Percentiles rank a stretch among this genome's conserved stretches.
These are phyloP conservation scores for Sipha flava DNA, from an alignment of 1,140 invertebrate genomes.

Conservation along the genomic window DNA sequence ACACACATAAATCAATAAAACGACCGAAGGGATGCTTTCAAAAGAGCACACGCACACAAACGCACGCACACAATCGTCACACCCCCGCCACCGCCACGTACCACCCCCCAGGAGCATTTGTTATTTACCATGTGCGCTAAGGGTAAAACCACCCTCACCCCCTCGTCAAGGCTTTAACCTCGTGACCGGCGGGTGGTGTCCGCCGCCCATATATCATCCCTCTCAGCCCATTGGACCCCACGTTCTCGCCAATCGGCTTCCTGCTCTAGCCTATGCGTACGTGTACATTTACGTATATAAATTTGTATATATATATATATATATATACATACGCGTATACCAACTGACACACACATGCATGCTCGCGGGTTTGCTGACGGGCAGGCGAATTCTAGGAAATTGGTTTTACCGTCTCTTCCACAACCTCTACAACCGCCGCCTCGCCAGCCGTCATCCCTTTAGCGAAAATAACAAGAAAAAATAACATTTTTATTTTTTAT, in stretches of 20 bases:
- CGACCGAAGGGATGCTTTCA: slow-evolving; percentile 15
- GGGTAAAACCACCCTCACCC: slow-evolving; percentile 9
- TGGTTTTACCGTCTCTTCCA: background rate
- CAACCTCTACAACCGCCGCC: background rate
- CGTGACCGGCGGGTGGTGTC: slow-evolving; percentile 17
- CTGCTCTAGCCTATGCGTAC: background rate
- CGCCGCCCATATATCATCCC: slow-evolving; percentile 25
- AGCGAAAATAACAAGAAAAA: background rate
- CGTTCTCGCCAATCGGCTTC: slow-evolving; percentile 29
- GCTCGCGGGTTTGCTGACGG: too few species aligned
- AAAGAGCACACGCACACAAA: slow-evolving; percentile 5
- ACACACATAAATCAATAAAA: slow-evolving; percentile 27
- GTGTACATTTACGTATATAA: background rate
- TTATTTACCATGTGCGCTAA: slow-evolving; percentile 20
- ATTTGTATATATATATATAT: too few species aligned
- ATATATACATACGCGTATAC: background rate
- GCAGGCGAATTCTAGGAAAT: slow-evolving; percentile 15
- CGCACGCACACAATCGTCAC: background rate
- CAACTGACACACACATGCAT: background rate
- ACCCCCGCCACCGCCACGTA: background rate
- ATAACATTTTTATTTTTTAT: background rate
- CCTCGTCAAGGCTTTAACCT: background rate
- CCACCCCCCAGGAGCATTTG: background rate
- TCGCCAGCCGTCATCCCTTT: background rate
- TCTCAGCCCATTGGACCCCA: slow-evolving; percentile 13